Conservation (phyloP, 2,797 vertebrate species). For the Acanthis flammea region DNA sequence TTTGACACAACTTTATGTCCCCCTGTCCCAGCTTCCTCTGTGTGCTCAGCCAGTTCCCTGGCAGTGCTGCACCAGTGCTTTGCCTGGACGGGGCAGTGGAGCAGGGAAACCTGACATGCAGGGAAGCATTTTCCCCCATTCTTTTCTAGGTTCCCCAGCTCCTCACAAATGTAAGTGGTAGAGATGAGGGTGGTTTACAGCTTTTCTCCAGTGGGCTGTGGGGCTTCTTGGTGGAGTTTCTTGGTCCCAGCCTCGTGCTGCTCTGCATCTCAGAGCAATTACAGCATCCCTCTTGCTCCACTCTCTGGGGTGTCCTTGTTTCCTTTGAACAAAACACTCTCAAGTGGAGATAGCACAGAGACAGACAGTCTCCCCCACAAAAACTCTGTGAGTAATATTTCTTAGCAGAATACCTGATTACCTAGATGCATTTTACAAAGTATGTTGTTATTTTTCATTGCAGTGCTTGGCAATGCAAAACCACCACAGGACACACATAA, state of each 20-base stretch:
- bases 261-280: not conserved
- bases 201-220: not conserved
- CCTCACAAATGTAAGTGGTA: accelerated
- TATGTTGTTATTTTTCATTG: not conserved
- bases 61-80: not conserved
- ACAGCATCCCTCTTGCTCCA: not conserved
- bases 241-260: not conserved
- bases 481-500: not conserved
- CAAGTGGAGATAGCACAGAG: not conserved
- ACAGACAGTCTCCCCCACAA: not conserved
- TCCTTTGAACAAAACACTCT: not conserved
- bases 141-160: not conserved
- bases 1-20: not conserved
- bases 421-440: not conserved
- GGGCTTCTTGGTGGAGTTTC: not conserved
- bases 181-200: not conserved
- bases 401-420: not conserved
- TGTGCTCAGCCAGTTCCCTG: not conserved
- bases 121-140: not conserved
- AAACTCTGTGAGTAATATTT: not conserved
- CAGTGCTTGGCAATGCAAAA: not conserved
- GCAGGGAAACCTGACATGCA: not conserved
- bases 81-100: not conserved
- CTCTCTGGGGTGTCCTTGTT: not conserved
- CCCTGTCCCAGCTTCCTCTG: not conserved